Percentiles rank a stretch among this genome's conserved stretches.
Conservation (phyloP, 2,797 vertebrate genomes). For the Gymnothorax javanicus region DNA sequence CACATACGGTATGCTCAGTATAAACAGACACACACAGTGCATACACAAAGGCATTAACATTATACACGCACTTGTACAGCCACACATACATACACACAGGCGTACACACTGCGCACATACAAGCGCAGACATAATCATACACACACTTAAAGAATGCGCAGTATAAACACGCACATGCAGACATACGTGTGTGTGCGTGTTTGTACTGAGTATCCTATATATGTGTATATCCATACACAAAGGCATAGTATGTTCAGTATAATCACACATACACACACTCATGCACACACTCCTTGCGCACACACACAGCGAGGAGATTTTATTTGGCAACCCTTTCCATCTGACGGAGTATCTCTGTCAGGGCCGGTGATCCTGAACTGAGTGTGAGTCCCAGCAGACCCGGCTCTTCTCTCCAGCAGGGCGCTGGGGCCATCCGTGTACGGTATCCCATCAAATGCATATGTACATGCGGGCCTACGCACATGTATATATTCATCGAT, state of each 20-base stretch:
- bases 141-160: background rate
- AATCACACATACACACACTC: background rate
- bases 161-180: background rate
- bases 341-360: conserved; percentile 36
- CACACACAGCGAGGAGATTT: conserved; percentile 46
- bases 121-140: background rate
- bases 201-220: too few species aligned
- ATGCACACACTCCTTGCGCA: conserved; percentile 14
- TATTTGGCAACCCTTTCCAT: conserved; percentile 49
- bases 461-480: conserved; percentile 32
- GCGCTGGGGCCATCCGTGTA: conserved; percentile 15
- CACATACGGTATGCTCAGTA: too few species aligned
- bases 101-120: background rate
- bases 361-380: conserved; percentile 29
- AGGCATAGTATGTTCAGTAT: background rate
- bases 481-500: conserved; percentile 69
- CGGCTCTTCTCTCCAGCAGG: conserved; percentile 12
- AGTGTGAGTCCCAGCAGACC: conserved; percentile 21
- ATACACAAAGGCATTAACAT: too few species aligned
- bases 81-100: background rate
- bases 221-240: background rate
- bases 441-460: conserved; percentile 33
- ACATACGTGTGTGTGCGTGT: too few species aligned
- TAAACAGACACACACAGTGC: background rate
- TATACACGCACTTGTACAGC: background rate